Evolutionary conservation across 2,113 vertebrate species (phyloP).

Genomic region (Macquaria ambigua): DNA sequence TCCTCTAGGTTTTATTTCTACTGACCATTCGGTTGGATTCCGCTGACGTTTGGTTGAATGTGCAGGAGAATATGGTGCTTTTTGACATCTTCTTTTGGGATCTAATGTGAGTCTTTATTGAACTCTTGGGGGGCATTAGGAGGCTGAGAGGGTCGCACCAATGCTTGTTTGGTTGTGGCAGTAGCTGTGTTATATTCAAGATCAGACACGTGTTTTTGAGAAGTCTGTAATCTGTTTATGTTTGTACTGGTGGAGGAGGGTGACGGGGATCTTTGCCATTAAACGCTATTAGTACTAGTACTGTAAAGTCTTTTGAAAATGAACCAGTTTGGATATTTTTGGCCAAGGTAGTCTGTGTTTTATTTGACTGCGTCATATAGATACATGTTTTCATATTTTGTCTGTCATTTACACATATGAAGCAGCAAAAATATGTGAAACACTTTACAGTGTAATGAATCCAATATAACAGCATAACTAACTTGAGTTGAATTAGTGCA

Average conservation of each 20-base stretch:
- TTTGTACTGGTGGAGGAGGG: neutral
- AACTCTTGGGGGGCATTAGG: neutral
- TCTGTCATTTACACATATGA: neutral
- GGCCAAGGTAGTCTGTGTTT: neutral
- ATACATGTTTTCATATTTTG: neutral
- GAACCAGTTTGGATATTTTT: neutral
- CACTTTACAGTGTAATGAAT: neutral
- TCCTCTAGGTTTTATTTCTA: neutral
- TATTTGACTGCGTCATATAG: too few relatives aligned
- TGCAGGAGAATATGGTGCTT: neutral
- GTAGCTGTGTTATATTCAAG: neutral
- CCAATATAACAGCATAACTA: neutral
- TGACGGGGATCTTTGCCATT: neutral
- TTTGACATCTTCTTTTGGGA: conserved; percentile 3
- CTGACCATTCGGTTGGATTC: neutral
- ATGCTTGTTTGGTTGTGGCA: neutral
- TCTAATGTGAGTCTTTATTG: neutral
- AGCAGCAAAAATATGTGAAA: neutral
- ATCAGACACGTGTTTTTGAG: too few relatives aligned
- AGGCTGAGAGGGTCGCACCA: neutral
- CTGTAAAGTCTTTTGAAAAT: conserved; percentile 2
- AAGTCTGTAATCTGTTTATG: neutral
- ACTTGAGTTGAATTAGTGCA: too few relatives aligned
- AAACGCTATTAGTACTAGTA: neutral
- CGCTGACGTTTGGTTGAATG: neutral